These are phyloP conservation scores for Torymus aiolomorphi DNA, from an alignment of 2,888 invertebrate genomes.

Conservation along the genomic window DNA sequence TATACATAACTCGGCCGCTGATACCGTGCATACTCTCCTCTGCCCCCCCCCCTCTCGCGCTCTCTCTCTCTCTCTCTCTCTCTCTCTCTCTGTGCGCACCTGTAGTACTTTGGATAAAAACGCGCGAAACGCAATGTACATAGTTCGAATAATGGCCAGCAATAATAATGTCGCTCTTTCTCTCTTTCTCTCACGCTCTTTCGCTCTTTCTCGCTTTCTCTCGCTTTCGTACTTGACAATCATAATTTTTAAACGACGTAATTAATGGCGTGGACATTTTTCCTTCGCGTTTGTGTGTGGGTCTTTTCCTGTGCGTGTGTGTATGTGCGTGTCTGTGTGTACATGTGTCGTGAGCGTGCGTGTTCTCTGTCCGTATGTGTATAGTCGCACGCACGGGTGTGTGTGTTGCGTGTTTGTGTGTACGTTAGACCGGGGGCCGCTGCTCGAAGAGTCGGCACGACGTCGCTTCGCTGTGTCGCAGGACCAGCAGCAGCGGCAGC, in stretches of 20 bases:
- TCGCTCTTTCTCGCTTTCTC: no score
- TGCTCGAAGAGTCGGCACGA: neutral
- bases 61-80: neutral
- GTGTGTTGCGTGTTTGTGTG: neutral
- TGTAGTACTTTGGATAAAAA: conserved; percentile 28
- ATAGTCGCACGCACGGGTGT: no score
- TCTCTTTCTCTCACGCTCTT: no score
- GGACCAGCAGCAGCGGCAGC: conserved; percentile 8
- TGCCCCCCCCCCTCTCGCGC: no score
- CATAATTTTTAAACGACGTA: conserved; percentile 43
- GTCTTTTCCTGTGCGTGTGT: neutral
- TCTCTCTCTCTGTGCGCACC: neutral
- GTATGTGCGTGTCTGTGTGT: conserved; percentile 1
- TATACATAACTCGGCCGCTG: no score
- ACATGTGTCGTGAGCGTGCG: neutral
- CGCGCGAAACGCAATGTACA: conserved; percentile 36
- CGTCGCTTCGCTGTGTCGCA: conserved; percentile 1
- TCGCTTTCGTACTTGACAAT: conserved; percentile 27
- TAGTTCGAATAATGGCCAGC: conserved; percentile 45
- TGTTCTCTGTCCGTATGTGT: neutral
- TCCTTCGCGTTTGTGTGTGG: conserved; percentile 4
- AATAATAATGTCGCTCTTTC: conserved; percentile 36
- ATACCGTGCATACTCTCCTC: neutral
- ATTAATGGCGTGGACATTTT: conserved; percentile 43
- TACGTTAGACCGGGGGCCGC: neutral